Percentiles rank a stretch among this genome's conserved stretches.
Conservation (phyloP, 2,888 invertebrate species). For the Meganola albula region DNA sequence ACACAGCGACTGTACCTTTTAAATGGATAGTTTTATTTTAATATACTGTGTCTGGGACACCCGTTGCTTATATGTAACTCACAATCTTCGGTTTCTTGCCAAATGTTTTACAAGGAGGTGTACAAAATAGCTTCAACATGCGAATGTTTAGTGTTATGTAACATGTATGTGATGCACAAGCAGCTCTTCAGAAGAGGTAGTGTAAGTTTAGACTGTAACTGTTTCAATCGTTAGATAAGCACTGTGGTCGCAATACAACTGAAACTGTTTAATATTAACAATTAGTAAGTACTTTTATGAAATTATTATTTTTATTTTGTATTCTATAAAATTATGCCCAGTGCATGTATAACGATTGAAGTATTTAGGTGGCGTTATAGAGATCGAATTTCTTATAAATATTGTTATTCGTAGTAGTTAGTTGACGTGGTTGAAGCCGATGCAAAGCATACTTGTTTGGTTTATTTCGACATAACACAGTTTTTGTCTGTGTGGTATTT, state of each 20-base stretch:
- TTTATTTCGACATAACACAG: conserved; percentile 8
- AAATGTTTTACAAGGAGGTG: conserved; percentile 1
- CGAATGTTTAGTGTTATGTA: conserved; percentile 33
- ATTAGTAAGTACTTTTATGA: no score
- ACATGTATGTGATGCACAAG: conserved; percentile 52
- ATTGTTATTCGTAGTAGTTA: conserved; percentile 16
- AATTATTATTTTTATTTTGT: no score
- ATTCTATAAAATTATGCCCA: no score
- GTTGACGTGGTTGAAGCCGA: conserved; percentile 16
- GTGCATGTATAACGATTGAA: no score
- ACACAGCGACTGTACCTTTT: no score
- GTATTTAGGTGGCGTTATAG: no score
- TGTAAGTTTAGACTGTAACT: conserved; percentile 34
- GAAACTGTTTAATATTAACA: conserved; percentile 29
- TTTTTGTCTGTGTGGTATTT: conserved; percentile 18
- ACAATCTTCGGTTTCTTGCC: conserved; percentile 14
- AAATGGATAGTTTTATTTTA: background rate
- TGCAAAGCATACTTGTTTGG: conserved; percentile 23
- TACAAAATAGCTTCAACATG: conserved; percentile 6
- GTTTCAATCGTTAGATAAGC: no score
- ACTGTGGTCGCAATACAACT: no score
- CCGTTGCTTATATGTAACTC: conserved; percentile 7
- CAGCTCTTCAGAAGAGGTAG: conserved; percentile 52
- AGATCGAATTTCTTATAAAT: conserved; percentile 30
- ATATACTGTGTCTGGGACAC: background rate